These are phyloP conservation scores for Brenthis ino DNA, from an alignment of 2,888 invertebrate genomes.

Conservation along the genomic window DNA sequence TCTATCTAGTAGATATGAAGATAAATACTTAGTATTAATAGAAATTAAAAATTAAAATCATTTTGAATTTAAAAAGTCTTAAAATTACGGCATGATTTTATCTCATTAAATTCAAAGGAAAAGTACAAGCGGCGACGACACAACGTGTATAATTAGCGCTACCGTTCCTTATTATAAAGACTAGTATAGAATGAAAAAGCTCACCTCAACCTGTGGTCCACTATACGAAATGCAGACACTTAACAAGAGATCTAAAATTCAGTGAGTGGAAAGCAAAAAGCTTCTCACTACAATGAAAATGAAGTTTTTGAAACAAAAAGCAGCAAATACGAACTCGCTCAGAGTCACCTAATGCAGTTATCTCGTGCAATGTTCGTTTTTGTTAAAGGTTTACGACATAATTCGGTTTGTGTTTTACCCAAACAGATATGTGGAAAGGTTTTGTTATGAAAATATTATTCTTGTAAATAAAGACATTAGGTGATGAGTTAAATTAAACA, in stretches of 20 bases:
- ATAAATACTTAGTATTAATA: not conserved
- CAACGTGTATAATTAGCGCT: slow-evolving; percentile 1
- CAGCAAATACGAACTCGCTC: slow-evolving; percentile 28
- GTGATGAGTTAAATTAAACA: no score
- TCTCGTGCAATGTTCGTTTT: slow-evolving; percentile 29
- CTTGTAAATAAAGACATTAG: not conserved
- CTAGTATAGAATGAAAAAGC: not conserved
- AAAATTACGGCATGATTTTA: no score
- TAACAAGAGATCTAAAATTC: slow-evolving; percentile 31
- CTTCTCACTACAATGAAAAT: slow-evolving; percentile 36
- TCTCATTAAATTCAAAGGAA: not conserved
- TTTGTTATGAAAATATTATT: not conserved
- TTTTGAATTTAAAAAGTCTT: not conserved
- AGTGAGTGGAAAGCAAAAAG: slow-evolving; percentile 31
- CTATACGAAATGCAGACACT: slow-evolving; percentile 5
- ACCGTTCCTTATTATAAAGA: not conserved
- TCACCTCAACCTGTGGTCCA: not conserved
- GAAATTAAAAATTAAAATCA: slow-evolving; percentile 2
- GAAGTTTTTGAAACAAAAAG: slow-evolving; percentile 36
- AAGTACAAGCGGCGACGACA: not conserved
- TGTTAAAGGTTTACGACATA: slow-evolving; percentile 30
- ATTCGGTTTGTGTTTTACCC: slow-evolving; percentile 24
- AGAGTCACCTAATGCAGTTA: slow-evolving; percentile 37
- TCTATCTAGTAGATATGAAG: not conserved
- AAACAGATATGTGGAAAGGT: slow-evolving; percentile 3